These are phyloP conservation scores for Fratercula arctica DNA, from an alignment of 2,797 vertebrate species.

Conservation along the genomic window DNA sequence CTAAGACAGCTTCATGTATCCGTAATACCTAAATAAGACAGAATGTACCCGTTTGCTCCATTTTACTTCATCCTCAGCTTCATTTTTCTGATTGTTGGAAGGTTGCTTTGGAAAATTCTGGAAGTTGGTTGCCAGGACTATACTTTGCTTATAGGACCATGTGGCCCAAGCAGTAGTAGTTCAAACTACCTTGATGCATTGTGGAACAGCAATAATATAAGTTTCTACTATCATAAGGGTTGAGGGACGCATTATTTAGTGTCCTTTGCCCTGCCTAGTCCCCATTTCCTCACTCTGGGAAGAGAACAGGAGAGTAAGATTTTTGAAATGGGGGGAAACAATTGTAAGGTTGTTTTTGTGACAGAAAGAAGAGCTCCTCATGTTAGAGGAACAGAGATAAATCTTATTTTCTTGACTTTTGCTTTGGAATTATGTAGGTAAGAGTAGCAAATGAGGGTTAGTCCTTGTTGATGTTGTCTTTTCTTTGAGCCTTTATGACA, in stretches of 20 bases:
- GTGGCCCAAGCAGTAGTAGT: not conserved
- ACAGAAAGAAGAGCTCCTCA: not conserved
- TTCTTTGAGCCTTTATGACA: not conserved
- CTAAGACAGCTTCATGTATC: not conserved
- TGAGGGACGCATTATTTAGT: not conserved
- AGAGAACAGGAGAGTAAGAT: not conserved
- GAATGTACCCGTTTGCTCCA: not conserved
- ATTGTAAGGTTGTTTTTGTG: not conserved
- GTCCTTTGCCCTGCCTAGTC: not conserved
- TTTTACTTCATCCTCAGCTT: not conserved
- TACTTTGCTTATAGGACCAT: not conserved
- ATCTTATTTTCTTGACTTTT: not conserved
- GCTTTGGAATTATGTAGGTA: not conserved
- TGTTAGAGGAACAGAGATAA: not conserved
- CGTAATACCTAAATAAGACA: not conserved
- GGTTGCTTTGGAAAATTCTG: not conserved
- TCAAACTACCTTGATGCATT: not conserved
- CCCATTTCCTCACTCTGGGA: not conserved
- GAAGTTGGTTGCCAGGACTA: not conserved
- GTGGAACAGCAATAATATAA: not conserved
- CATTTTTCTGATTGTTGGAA: not conserved
- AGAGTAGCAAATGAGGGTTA: not conserved
- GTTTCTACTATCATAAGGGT: not conserved
- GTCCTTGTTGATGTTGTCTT: not conserved
- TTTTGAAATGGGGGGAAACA: not conserved